Evolutionary conservation across 2,888 invertebrate genomes (phyloP).

Genomic region (Imbricaverruca yamaguchii): DNA sequence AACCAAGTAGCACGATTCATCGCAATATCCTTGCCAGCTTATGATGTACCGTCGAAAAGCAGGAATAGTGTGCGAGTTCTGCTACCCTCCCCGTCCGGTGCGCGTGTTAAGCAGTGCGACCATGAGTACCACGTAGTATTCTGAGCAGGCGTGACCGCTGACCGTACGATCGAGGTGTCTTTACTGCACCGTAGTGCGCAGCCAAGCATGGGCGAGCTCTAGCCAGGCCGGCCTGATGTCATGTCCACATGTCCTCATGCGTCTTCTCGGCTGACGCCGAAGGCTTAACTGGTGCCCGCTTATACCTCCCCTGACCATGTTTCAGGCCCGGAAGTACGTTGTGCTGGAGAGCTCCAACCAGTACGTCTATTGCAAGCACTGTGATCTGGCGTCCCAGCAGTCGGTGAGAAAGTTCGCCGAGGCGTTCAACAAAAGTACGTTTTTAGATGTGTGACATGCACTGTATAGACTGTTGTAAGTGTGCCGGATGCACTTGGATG

Average conservation of each 20-base stretch:
- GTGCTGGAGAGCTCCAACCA: conserved; percentile 66
- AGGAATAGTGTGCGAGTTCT: no score
- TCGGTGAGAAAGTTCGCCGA: conserved; percentile 61
- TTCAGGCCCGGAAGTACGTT: conserved; percentile 52
- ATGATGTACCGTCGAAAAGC: no score
- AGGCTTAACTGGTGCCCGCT: no score
- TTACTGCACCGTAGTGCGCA: neutral
- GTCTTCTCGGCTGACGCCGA: neutral
- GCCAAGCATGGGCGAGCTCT: no score
- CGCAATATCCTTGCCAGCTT: no score
- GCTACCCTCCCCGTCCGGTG: no score
- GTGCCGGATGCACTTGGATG: no score
- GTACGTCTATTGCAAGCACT: conserved; percentile 64
- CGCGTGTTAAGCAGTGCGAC: no score
- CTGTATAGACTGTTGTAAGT: no score
- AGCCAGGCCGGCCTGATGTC: neutral
- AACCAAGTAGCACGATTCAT: no score
- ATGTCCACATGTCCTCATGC: neutral
- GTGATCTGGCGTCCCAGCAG: conserved; percentile 64
- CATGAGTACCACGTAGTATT: no score
- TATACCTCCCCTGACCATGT: neutral
- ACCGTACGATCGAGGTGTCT: neutral
- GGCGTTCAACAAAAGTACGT: conserved; percentile 45
- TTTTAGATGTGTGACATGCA: no score
- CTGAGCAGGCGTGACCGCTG: neutral